A percentile compares a stretch with the other conserved stretches of the same genome.
phyloP scores from a whole-genome alignment of 2,888 invertebrate genomes.

The Yponomeuta cagnagella region DNA sequence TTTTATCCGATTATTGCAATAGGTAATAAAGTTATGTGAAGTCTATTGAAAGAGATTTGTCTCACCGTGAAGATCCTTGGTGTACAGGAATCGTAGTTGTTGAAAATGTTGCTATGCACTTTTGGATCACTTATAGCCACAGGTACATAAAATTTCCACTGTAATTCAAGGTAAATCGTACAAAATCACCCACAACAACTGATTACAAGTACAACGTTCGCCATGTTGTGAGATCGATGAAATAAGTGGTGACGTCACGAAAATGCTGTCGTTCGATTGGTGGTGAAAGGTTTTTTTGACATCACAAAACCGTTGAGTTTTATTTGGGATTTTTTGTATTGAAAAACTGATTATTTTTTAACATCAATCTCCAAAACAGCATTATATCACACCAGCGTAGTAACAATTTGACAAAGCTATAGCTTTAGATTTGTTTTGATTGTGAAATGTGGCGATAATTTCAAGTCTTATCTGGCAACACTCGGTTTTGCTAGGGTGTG shows the following conservation, averaged over 20 bases:
- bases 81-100: background rate
- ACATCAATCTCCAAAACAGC: no score
- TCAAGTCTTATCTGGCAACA: no score
- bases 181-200: conserved; percentile 40
- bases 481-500: no score
- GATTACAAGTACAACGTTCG: conserved; percentile 51
- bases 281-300: conserved; percentile 10
- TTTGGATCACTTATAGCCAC: background rate
- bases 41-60: conserved; percentile 29
- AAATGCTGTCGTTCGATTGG: conserved; percentile 22
- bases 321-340: background rate
- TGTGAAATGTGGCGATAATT: no score
- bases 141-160: conserved; percentile 21
- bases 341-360: no score
- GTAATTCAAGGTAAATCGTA: conserved; percentile 25
- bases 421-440: no score
- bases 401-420: no score
- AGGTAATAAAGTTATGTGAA: conserved; percentile 33
- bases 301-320: background rate
- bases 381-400: no score
- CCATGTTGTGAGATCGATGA: conserved; percentile 60
- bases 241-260: conserved; percentile 29
- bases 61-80: background rate
- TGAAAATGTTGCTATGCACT: background rate
- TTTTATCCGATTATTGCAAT: conserved; percentile 34